A percentile compares a stretch with the other conserved stretches of the same genome.
phyloP scores from a whole-genome alignment of 1,140 invertebrate species.

The Phthorimaea operculella region DNA sequence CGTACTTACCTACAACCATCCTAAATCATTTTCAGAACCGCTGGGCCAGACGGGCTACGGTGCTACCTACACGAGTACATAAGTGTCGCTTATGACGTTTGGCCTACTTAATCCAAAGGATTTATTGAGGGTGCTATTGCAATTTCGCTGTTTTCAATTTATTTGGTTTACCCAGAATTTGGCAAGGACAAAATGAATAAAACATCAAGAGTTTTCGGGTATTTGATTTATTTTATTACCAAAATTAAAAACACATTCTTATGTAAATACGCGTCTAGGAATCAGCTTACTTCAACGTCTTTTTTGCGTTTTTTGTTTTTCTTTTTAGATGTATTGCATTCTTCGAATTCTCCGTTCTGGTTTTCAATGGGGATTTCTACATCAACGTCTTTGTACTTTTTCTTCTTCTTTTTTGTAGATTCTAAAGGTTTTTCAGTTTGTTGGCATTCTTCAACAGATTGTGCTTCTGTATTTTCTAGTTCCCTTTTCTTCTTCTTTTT shows the following conservation, averaged over 20 bases:
- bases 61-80: constrained; percentile 18
- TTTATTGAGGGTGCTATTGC: constrained; percentile 16
- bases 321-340: constrained; percentile 11
- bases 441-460: background rate
- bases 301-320: constrained; percentile 24
- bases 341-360: constrained; percentile 7
- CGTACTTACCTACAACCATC: no score
- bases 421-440: background rate
- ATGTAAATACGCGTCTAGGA: background rate
- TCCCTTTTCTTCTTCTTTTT: constrained; percentile 3
- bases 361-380: constrained; percentile 6
- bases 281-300: constrained; percentile 3
- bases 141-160: constrained; percentile 1
- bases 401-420: constrained; percentile 20
- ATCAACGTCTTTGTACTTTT: constrained; percentile 9
- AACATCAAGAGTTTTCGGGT: background rate
- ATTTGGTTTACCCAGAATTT: background rate
- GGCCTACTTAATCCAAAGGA: constrained; percentile 25
- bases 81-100: constrained; percentile 26
- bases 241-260: background rate
- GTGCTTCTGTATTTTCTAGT: background rate
- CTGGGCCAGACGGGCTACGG: constrained; percentile 6
- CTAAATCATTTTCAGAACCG: background rate
- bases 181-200: background rate
- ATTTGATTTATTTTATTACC: constrained; percentile 10